Base-by-base conservation (phyloP, 2,888 invertebrate species). In the Sericinus montela region DNA sequence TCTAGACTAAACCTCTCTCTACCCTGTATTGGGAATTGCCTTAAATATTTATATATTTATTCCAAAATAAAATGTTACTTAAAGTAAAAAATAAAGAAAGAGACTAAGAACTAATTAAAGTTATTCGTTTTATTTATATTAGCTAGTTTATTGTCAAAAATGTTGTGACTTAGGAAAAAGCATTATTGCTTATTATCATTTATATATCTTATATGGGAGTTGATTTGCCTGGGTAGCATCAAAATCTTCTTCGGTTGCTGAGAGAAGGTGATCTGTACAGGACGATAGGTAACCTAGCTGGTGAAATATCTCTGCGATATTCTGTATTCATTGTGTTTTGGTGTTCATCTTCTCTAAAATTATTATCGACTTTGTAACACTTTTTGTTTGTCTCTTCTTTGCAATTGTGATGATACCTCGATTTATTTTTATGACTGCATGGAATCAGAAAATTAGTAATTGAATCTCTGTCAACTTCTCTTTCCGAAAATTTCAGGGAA, bases 391-490 rank as follows among this genome's bases (percentile, higher is more conserved):
- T 45, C 9, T 55, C 35, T 2, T 57, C 58, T 29, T 59, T 68
- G 51, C 83, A 85, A 29, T 59, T 51, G 1, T 54, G 38, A 41
- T 83, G 84, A 44, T 82, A 83, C 46, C 56, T 75, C 0, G 84
- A 82, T 13, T 66, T 59, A 0, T 28, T 47, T 43, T 53, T 66
- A 44, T 80, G 75, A 1, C 69, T 58, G 50, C 60, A 64, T 0
- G 82, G 80, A 10, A 75, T 74, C 10, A 38, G 25, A 0, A 60
- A 55, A 1, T 54, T 55, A 1, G 55, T 47, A 9, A 25, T 11
- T 34, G 14, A 46, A 23, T 46, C 9, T 29, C 36, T 19, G 29
- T 19, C 36, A 15, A 10, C 10, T 9, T 25, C 36, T 7, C 29
- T 19, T 6, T 41, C 15, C 7, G 13, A 1, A 13, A 8, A 16